Evolutionary conservation across 2,888 invertebrate species (phyloP), one percentile per base, ranked within the genome.

Genomic region (Dolichomitus sp.): DNA sequence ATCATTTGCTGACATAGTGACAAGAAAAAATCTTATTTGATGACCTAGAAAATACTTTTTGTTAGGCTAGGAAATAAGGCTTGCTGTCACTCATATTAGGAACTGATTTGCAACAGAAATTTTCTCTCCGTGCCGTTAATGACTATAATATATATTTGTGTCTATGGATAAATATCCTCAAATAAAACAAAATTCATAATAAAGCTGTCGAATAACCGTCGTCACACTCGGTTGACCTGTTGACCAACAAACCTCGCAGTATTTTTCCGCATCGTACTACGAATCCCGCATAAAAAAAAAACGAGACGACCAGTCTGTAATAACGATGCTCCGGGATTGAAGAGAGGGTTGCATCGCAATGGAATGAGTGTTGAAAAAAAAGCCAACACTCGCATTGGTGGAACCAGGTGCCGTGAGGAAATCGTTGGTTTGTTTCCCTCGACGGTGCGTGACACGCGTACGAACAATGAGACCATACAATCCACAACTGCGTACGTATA

Each of bases 351-450:
- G 27, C 12, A 9, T 4, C 54, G 79, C 74, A 63, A 81, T 75
- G 59, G 78, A 83, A 83, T 52, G 77, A 48, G 66, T 65, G 84
- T 72, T 70, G 79, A 86, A 85, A 83, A 87, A 86, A 70, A 85
- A 85, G 84, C 87, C 84, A 87, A 85, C 80, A 4, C 12, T 9
- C 33, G 48, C 57, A 17, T 50, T 85, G 87, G 88, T 85, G 88
- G 87, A 89, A 89, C 89, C 91, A 90, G 90, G 91, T 91, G 91
- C 87, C 87, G 86, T 86, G 87, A 89, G 89, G 88, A 91, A 92
- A 92, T 91, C 90, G 89, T 90, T 89, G 87, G 87, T 88, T 83
- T 88, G 88, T 91, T 91, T 92, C 89, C 89, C 89, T 87, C 86
- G 88, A 70, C 87, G 88, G 88, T 89, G 92, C 91, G 90, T 91